Conservation (phyloP, 2,113 vertebrate genomes). For the Hoplias malabaricus region DNA sequence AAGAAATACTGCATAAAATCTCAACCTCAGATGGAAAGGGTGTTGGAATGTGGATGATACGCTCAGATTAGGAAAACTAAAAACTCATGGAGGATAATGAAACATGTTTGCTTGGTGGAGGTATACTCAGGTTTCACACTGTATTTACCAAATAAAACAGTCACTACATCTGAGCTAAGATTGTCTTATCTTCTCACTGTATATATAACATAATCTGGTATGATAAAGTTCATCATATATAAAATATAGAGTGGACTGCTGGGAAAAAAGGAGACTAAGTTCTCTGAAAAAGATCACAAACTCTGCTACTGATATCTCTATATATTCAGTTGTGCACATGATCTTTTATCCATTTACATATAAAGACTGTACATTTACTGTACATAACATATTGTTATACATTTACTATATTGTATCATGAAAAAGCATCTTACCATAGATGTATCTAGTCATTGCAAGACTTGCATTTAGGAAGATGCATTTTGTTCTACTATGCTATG, state of each 20-base stretch:
- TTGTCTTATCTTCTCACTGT: constrained; percentile 23
- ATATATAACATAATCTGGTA: constrained; percentile 43
- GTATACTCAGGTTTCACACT: background rate
- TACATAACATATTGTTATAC: constrained; percentile 39
- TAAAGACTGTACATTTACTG: constrained; percentile 57
- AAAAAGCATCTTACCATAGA: background rate
- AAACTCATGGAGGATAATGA: background rate
- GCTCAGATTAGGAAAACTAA: background rate
- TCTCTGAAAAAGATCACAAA: constrained; percentile 38
- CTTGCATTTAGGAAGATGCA: background rate
- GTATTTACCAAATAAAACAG: constrained; percentile 23
- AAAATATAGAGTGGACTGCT: constrained; percentile 30
- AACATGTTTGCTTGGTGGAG: background rate
- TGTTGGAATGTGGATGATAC: background rate
- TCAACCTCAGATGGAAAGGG: background rate
- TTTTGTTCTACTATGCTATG: background rate
- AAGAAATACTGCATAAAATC: constrained; percentile 19
- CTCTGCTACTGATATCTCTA: constrained; percentile 37
- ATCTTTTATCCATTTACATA: constrained; percentile 64
- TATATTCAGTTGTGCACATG: constrained; percentile 38
- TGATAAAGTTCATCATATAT: constrained; percentile 32
- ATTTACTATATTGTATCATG: background rate
- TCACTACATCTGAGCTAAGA: constrained; percentile 8
- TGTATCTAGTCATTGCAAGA: background rate
- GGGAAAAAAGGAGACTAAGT: constrained; percentile 12